Evolutionary conservation across 2,888 invertebrate genomes (phyloP), one percentile per base, ranked within the genome.

Genomic region (Podabrus alpinus): DNA sequence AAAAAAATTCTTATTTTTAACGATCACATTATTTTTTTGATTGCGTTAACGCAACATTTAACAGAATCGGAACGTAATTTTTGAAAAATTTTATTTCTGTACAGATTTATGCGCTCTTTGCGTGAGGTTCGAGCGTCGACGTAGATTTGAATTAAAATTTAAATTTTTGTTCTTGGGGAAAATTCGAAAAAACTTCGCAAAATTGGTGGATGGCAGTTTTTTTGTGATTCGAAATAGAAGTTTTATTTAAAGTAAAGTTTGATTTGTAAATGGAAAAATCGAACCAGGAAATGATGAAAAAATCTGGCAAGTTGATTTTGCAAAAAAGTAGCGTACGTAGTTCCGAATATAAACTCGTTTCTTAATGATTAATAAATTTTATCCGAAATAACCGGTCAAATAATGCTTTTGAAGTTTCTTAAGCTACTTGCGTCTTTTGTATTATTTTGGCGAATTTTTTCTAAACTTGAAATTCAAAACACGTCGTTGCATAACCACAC

Each of bases 261-360:
- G 45, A 45, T 45, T 45, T 45, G 45, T 45, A 45, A 45, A 45
- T 45, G n/a, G 13, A 45, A 45, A 45, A 45, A 45, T 45, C 45
- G 45, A 45, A 45, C 45, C 45, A 45, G 45, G 45, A 45, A 45
- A 45, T 45, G 45, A 7, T n/a, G 45, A 45, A 45, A 45, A 45
- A 45, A 45, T 45, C 45, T 45, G 45, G 45, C 45, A 45, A 45
- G 45, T 45, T 45, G 45, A 45, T 45, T 45, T 45, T 45, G 45
- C 45, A 45, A 45, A 45, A 45, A 45, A 45, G 45, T 45, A 45
- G 45, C 45, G 45, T 45, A 45, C 66, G 29, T 64, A 71, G 68
- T 68, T 72, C 64, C 71, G 66, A 71, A 71, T 69, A 67, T 61
- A 75, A 75, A 72, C 72, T 68, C 17, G 72, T 75, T 75, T 71